phyloP scores from a whole-genome alignment of 2,797 vertebrate species.

The Liasis olivaceus region DNA sequence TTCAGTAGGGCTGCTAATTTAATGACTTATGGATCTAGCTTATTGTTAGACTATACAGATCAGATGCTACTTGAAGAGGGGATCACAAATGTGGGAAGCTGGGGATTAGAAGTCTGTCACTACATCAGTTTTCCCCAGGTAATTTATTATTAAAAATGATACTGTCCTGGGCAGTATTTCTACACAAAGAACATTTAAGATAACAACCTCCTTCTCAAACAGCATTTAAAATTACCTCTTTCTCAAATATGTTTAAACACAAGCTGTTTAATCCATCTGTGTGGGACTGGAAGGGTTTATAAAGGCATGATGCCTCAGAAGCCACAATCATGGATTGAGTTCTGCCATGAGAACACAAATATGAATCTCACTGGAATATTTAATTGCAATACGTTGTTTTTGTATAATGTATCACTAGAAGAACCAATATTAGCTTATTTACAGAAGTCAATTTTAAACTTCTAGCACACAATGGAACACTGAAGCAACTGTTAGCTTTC shows the following conservation, averaged over 20 bases:
- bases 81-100: neutral
- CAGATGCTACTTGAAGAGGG: too few relatives aligned
- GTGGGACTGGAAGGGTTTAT: conserved; percentile 6
- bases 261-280: too few relatives aligned
- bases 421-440: conserved; percentile 64
- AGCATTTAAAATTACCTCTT: too few relatives aligned
- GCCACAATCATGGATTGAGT: conserved; percentile 66
- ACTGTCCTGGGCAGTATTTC: too few relatives aligned
- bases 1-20: neutral
- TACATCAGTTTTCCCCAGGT: neutral
- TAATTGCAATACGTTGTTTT: conserved; percentile 67
- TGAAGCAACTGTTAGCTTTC: conserved; percentile 54
- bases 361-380: conserved; percentile 66
- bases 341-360: conserved; percentile 68
- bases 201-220: too few relatives aligned
- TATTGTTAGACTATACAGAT: neutral
- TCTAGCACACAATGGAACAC: conserved; percentile 46
- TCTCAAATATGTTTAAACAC: too few relatives aligned
- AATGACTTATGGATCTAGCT: neutral
- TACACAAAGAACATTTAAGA: too few relatives aligned
- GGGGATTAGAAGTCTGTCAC: neutral
- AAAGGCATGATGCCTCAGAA: conserved; percentile 60
- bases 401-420: conserved; percentile 51
- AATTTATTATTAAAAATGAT: neutral
- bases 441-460: conserved; percentile 67